phyloP scores from a whole-genome alignment of 2,113 vertebrate species.

The Helogale parvula region DNA sequence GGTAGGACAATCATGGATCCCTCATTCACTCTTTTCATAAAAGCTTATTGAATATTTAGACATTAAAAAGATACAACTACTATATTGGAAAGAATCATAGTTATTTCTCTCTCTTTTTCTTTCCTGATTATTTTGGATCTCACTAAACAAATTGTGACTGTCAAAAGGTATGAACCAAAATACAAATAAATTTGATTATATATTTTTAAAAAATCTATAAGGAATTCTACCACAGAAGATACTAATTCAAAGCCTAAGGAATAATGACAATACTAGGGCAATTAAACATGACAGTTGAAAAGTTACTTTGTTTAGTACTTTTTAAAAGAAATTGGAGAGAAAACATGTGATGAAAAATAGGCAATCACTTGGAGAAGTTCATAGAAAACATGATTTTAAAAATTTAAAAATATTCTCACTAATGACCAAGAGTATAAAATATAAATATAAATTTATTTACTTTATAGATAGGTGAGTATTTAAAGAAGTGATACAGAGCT shows the following conservation, averaged over 20 bases:
- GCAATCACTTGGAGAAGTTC: background rate
- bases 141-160: background rate
- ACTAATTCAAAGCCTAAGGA: background rate
- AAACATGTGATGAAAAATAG: background rate
- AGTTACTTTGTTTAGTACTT: background rate
- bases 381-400: background rate
- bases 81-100: background rate
- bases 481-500: background rate
- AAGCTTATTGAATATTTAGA: background rate
- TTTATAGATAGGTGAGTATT: background rate
- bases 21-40: background rate
- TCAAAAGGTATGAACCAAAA: background rate
- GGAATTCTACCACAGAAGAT: background rate
- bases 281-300: background rate
- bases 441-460: background rate
- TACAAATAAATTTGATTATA: background rate
- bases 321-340: background rate
- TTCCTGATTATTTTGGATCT: background rate
- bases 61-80: background rate
- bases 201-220: background rate
- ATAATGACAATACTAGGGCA: background rate
- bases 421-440: background rate
- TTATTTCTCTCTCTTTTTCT: background rate
- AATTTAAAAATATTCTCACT: background rate
- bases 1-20: accelerated